Evolutionary conservation across 30 jellyfish, hydroid and myxozoan species (phyloP).

Genomic region (Turritopsis dohrnii): DNA sequence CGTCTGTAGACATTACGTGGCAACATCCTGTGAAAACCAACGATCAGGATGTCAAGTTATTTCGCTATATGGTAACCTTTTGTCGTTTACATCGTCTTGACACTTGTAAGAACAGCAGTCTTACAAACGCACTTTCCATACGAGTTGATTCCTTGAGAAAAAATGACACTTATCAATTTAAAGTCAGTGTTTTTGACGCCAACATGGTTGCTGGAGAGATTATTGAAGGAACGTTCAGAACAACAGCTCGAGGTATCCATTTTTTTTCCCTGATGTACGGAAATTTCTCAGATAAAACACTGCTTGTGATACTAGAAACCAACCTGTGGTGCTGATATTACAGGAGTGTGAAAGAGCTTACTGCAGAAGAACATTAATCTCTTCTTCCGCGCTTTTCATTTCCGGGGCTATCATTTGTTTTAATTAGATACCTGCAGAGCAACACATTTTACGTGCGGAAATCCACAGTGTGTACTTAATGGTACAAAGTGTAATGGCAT

Average conservation of each 20-base stretch:
- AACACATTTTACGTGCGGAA: neutral
- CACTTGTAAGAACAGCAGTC: neutral
- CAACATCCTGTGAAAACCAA: neutral
- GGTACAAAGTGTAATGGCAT: neutral
- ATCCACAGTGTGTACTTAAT: neutral
- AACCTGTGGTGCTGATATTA: too few relatives aligned
- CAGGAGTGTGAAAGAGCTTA: too few relatives aligned
- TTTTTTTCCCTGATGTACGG: neutral
- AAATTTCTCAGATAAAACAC: too few relatives aligned
- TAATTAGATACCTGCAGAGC: neutral
- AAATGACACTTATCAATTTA: neutral
- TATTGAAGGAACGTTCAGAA: neutral
- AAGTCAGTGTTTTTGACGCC: neutral
- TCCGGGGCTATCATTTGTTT: too few relatives aligned
- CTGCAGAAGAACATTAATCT: too few relatives aligned
- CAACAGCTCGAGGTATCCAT: neutral
- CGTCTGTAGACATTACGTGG: neutral
- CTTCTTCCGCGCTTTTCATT: too few relatives aligned
- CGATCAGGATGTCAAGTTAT: neutral
- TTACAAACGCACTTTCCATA: neutral
- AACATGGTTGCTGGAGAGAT: neutral
- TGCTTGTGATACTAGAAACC: neutral
- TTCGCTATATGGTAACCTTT: neutral
- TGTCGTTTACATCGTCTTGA: neutral
- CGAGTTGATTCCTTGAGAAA: neutral